These are phyloP conservation scores for Platycercus adscitus DNA, from an alignment of 2,113 vertebrate genomes.

Conservation along the genomic window DNA sequence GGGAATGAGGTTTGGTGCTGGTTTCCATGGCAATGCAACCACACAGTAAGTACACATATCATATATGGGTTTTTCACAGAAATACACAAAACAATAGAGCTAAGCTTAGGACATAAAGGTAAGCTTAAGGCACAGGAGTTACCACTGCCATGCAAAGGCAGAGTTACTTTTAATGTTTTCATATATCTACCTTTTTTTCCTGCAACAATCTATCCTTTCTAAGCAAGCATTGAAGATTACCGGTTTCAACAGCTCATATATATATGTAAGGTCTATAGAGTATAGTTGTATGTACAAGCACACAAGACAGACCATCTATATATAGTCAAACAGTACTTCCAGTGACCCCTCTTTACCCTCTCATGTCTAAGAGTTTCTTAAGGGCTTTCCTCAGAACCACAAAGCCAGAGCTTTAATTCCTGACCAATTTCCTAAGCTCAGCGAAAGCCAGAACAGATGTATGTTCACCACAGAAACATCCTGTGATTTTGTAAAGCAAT, in stretches of 20 bases:
- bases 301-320: neutral
- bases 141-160: rapidly evolving
- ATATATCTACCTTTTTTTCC: neutral
- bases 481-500: constrained; percentile 42
- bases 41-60: neutral
- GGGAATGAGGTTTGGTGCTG: constrained; percentile 45
- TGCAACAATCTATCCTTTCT: neutral
- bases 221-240: neutral
- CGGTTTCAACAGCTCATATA: neutral
- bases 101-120: neutral
- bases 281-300: neutral
- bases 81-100: neutral
- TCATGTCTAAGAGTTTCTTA: constrained; percentile 49
- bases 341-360: constrained; percentile 59
- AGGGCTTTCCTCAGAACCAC: constrained; percentile 51
- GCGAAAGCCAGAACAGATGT: constrained; percentile 57
- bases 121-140: neutral
- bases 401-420: constrained; percentile 59
- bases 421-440: constrained; percentile 70
- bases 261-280: neutral
- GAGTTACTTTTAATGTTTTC: neutral
- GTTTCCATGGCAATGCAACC: constrained; percentile 68
- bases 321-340: neutral
- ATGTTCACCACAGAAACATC: constrained; percentile 43
- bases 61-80: neutral